Base-by-base conservation (phyloP, 1,140 invertebrate species). In the Drusus annulatus region DNA sequence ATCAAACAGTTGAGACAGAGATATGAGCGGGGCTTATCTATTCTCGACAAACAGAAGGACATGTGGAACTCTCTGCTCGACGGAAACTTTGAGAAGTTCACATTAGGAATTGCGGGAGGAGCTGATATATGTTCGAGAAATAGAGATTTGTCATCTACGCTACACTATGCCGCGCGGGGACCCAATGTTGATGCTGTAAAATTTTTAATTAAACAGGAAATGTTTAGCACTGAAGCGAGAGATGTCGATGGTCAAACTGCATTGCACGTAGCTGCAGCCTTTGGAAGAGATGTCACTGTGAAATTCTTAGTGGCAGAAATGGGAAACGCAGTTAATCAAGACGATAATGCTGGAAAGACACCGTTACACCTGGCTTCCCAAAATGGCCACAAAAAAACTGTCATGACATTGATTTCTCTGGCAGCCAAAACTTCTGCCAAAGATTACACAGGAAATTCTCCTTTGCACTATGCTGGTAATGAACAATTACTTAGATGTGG, bases 381-480 rank as follows among this genome's bases (percentile, higher is more conserved):
- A 16, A 62, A 62, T 62, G 60, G 60, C 25, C 60, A 62, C 19
- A 17, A 15, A 6, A 23, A 62, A 62, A 23, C 60, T 62, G 60
- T 62, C 23, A 21, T 23, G 25, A 23, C 21, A 25, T 62, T 62
- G 13, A 1, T 62, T 7, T 23, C 19, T 0, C 60, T 62, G 3
- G 60, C 19, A 5, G 60, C 17, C 15, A 62, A 23, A 23, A 17
- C 5, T 8, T 8, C 60, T 21, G 15, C 23, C 13, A 23, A 62
- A 23, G 60, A 62, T 21, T 13, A 21, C 4, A 1, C 19, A 25
- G 60, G 60, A 16, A 0, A 62, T 23, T 21, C 23, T 23, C 60
- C 60, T 62, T 13, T 62, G 23, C 17, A 62, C 15, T 21, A 23
- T 25, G 17, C 60, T n/a, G 15, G 1, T 62, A 21, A 10, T 15